Evolutionary conservation across 2,797 vertebrate species (phyloP).

Genomic region (Pipistrellus kuhlii): DNA sequence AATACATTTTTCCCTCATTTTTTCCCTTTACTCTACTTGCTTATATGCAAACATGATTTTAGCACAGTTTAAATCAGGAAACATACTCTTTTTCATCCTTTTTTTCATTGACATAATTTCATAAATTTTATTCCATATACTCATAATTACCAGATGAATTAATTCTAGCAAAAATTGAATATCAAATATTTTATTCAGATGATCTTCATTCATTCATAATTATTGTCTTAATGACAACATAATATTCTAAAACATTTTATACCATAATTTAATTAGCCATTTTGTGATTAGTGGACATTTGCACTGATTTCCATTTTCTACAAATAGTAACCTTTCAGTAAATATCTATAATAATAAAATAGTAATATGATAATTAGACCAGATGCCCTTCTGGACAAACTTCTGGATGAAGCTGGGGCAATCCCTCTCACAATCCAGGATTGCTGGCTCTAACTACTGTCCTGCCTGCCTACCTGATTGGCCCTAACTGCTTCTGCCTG

Average conservation of each 20-base stretch:
- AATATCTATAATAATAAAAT: background rate
- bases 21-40: background rate
- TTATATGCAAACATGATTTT: background rate
- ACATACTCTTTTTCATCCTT: background rate
- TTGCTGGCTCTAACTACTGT: too few relatives aligned
- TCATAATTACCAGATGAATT: slow-evolving; percentile 17
- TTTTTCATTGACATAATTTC: slow-evolving; percentile 33
- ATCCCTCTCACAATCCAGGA: too few relatives aligned
- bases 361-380: too few relatives aligned
- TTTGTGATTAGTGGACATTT: slow-evolving; percentile 33
- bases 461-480: too few relatives aligned
- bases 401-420: rapidly evolving
- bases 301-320: background rate
- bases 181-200: background rate
- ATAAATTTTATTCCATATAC: background rate
- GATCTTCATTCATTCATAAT: background rate
- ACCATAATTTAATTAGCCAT: background rate
- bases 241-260: slow-evolving; percentile 7
- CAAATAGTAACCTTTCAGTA: background rate
- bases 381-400: background rate
- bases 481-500: too few relatives aligned
- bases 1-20: background rate
- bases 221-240: slow-evolving; percentile 56
- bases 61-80: background rate
- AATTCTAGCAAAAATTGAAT: background rate